Evolutionary conservation across 2,797 vertebrate species (phyloP).

Genomic region (Chelon labrosus): DNA sequence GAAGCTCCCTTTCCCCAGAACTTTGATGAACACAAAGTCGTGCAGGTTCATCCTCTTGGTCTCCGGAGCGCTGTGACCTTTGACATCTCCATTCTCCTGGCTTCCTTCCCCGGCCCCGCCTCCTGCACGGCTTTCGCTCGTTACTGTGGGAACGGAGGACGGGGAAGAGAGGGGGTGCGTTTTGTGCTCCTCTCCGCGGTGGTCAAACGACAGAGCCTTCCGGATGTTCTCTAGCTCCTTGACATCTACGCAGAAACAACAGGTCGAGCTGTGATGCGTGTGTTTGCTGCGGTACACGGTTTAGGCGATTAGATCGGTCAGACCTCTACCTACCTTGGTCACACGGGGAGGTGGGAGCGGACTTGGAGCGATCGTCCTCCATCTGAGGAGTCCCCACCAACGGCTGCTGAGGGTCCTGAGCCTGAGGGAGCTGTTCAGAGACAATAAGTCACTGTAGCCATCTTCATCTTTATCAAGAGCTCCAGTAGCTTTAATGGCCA

Average conservation of each 20-base stretch:
- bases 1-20: conserved; percentile 97
- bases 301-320: neutral
- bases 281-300: neutral
- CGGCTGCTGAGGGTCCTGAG: conserved; percentile 87
- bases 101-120: neutral
- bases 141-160: conserved; percentile 53
- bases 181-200: conserved; percentile 91
- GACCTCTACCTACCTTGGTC: conserved; percentile 87
- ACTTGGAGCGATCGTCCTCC: conserved; percentile 93
- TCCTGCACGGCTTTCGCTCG: neutral
- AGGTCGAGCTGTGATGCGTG: neutral
- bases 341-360: conserved; percentile 94
- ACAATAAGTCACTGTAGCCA: conserved; percentile 3
- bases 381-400: conserved; percentile 84
- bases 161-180: conserved; percentile 75
- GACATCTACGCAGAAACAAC: conserved; percentile 80
- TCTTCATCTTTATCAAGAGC: neutral
- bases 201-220: conserved; percentile 95
- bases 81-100: conserved; percentile 89
- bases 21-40: conserved; percentile 97
- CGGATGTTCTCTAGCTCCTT: conserved; percentile 96
- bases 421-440: conserved; percentile 87
- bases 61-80: conserved; percentile 60
- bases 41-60: conserved; percentile 89
- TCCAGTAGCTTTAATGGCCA: too few species aligned